phyloP scores from a whole-genome alignment of 2,888 invertebrate species.

The Cheilosia variabilis region DNA sequence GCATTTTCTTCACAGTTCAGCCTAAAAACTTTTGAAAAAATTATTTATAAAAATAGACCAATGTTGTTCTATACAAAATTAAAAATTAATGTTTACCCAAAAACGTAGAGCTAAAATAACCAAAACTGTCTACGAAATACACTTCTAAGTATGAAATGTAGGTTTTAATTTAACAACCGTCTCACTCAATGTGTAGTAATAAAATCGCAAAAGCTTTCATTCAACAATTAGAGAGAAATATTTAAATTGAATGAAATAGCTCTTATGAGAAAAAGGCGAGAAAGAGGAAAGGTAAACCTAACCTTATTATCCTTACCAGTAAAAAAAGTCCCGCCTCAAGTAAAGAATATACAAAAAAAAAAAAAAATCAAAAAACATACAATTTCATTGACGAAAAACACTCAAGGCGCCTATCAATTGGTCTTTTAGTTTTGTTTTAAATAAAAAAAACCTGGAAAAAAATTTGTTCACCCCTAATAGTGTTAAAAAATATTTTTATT shows the following conservation, averaged over 20 bases:
- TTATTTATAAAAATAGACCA: no score
- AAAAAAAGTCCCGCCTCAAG: conserved; percentile 76
- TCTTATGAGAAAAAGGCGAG: neutral
- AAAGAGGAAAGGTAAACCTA: conserved; percentile 49
- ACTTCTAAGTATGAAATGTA: neutral
- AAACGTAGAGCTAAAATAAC: neutral
- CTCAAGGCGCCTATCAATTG: conserved; percentile 48
- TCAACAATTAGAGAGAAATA: neutral
- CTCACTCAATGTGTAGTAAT: neutral
- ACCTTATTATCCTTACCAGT: conserved; percentile 74
- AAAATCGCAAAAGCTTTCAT: conserved; percentile 32
- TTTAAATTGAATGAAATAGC: conserved; percentile 14
- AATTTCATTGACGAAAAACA: conserved; percentile 56
- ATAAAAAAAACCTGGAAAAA: neutral
- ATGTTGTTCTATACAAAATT: no score
- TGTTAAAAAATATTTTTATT: conserved; percentile 4
- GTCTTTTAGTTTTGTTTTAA: conserved; percentile 12
- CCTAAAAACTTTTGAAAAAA: no score
- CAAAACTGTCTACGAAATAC: neutral
- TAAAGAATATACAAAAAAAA: conserved; percentile 64
- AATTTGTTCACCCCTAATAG: neutral
- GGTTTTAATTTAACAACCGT: neutral
- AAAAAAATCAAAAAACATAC: conserved; percentile 47
- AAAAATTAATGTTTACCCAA: neutral
- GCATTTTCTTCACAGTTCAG: no score